Base-by-base conservation (phyloP, 2,888 invertebrate genomes). In the Xanthorhoe designata region DNA sequence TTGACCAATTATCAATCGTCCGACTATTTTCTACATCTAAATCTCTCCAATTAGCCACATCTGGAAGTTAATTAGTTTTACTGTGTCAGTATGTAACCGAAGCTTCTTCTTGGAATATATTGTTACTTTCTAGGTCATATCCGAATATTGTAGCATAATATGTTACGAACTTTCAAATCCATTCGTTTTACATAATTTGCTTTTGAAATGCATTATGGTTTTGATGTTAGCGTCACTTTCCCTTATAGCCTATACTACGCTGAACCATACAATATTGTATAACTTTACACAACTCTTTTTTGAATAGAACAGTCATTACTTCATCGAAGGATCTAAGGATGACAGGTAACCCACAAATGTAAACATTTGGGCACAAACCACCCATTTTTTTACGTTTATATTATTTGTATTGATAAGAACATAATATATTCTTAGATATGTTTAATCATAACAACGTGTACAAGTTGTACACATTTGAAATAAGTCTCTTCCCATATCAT, bases 111-210 rank as follows among this genome's bases (percentile, higher is more conserved):
- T 32, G 32, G 29, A 24, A 62, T 62, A 32, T 42, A n/a, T 55
- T 58, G n/a, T 57, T 38, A 17, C 17, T 54, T 59, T 62, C 51
- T 66, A 42, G 62, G 66, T 63, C 55, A 59, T 51, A 55, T 76
- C 70, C 38, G 51, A 55, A 66, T 47, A 57, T 59, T 62, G 58
- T 63, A 68, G 58, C 49, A 42, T 19, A 59, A 53, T 45, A 45
- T 57, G 17, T 49, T 32, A 50, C 32, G 19, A 53, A 51, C 62
- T 66, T 68, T 64, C 63, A 61, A 66, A 45, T 50, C 53, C 49
- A 49, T 53, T 42, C 17, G 61, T 59, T 58, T 66, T 62, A 45
- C 58, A 51, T 51, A 66, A 66, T 54, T 59, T 19, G 32, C n/a
- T 38, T 24, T 54, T 58, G 24, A 19, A 32, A 51, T 45, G 18